phyloP scores from a whole-genome alignment of 2,113 vertebrate genomes.

The Apeltes quadracus region DNA sequence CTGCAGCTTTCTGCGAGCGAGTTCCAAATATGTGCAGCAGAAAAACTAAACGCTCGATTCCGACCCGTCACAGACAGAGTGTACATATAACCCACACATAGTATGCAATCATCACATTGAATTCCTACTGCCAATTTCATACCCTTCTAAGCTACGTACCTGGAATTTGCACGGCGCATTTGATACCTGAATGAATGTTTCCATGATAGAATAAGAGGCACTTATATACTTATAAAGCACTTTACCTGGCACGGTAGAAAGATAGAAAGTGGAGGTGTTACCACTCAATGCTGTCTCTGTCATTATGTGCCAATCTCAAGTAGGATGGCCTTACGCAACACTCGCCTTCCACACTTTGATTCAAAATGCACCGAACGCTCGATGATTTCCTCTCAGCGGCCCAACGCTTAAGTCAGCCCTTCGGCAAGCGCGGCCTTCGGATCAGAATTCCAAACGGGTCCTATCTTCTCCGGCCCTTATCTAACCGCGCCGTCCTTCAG shows the following conservation, averaged over 20 bases:
- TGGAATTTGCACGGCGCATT: neutral
- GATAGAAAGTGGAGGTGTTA: neutral
- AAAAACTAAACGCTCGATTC: no score
- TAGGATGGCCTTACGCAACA: neutral
- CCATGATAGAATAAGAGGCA: neutral
- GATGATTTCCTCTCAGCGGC: neutral
- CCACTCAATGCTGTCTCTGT: neutral
- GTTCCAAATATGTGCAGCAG: no score
- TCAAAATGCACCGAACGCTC: neutral
- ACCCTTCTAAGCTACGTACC: neutral
- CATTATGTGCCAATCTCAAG: neutral
- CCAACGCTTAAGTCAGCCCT: slow-evolving; percentile 18
- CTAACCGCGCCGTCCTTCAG: slow-evolving; percentile 76
- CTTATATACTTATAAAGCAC: neutral
- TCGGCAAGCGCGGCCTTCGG: slow-evolving; percentile 69
- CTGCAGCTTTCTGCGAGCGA: no score
- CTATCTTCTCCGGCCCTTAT: slow-evolving; percentile 76
- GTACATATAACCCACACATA: no score
- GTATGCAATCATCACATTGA: no score
- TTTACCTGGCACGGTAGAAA: neutral
- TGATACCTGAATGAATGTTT: neutral
- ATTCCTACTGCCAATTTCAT: no score
- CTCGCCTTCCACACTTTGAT: neutral
- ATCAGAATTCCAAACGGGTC: slow-evolving; percentile 44
- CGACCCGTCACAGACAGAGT: no score